A percentile compares a stretch with the other conserved stretches of the same genome.
phyloP scores from a whole-genome alignment of 2,888 invertebrate species.

The Stenoptilia bipunctidactyla region DNA sequence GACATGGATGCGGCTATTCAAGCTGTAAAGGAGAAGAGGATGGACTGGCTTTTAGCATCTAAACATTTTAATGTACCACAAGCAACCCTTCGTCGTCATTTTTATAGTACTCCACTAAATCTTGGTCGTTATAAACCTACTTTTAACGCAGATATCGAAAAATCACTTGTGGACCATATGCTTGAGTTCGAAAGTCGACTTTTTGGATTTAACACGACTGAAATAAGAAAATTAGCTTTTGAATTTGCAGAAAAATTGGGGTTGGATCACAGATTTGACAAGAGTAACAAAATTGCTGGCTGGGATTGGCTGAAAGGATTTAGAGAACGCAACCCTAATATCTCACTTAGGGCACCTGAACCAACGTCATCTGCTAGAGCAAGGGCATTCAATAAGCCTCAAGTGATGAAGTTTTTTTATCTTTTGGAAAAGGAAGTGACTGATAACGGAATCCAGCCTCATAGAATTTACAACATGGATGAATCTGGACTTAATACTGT shows the following conservation, averaged over 20 bases:
- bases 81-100: background rate
- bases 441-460: background rate
- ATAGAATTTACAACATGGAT: conserved; percentile 8
- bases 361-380: background rate
- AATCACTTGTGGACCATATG: conserved; percentile 2
- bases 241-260: background rate
- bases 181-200: background rate
- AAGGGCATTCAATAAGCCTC: background rate
- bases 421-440: background rate
- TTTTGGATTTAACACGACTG: conserved; percentile 1
- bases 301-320: conserved; percentile 5
- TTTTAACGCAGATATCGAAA: background rate
- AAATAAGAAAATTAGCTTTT: background rate
- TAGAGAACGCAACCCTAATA: background rate
- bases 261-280: background rate
- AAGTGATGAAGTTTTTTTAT: background rate
- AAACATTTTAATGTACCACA: too few species aligned
- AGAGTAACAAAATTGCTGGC: conserved; percentile 5
- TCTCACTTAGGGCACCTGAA: background rate
- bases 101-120: too few species aligned
- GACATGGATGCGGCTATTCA: too few species aligned
- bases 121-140: too few species aligned
- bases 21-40: too few species aligned
- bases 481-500: conserved; percentile 11
- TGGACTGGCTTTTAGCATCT: too few species aligned